These are phyloP conservation scores for Gandaritis pyraliata DNA, from an alignment of 2,888 invertebrate genomes.

Conservation along the genomic window DNA sequence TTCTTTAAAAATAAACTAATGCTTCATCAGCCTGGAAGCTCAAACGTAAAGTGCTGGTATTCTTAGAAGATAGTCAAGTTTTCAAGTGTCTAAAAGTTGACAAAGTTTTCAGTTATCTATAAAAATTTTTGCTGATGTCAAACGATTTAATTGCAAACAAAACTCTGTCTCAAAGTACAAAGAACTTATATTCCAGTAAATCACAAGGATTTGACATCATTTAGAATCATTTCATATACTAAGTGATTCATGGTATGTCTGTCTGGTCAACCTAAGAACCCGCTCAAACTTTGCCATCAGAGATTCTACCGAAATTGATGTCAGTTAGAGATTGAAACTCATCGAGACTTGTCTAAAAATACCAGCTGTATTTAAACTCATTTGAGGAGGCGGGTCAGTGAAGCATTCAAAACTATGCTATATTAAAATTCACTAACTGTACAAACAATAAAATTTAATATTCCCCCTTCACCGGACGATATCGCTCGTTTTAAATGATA, in stretches of 20 bases:
- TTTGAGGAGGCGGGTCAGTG: constrained; percentile 17
- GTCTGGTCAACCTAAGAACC: too few relatives aligned
- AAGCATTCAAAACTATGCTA: constrained; percentile 34
- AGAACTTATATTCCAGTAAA: too few relatives aligned
- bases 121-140: too few relatives aligned
- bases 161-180: too few relatives aligned
- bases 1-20: constrained; percentile 27
- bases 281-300: too few relatives aligned
- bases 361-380: constrained; percentile 7
- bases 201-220: too few relatives aligned
- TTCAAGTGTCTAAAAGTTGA: too few relatives aligned
- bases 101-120: too few relatives aligned
- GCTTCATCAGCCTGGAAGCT: constrained; percentile 29
- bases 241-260: too few relatives aligned
- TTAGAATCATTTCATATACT: too few relatives aligned
- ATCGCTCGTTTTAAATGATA: constrained; percentile 20
- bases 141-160: too few relatives aligned
- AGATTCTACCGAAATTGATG: too few relatives aligned
- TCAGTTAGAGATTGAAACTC: not conserved
- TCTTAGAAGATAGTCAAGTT: not conserved
- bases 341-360: not conserved
- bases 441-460: constrained; percentile 39
- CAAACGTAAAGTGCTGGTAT: not conserved
- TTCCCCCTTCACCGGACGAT: constrained; percentile 36
- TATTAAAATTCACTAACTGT: constrained; percentile 46